phyloP scores from a whole-genome alignment of 2,797 vertebrate species.

The Galago senegalensis region DNA sequence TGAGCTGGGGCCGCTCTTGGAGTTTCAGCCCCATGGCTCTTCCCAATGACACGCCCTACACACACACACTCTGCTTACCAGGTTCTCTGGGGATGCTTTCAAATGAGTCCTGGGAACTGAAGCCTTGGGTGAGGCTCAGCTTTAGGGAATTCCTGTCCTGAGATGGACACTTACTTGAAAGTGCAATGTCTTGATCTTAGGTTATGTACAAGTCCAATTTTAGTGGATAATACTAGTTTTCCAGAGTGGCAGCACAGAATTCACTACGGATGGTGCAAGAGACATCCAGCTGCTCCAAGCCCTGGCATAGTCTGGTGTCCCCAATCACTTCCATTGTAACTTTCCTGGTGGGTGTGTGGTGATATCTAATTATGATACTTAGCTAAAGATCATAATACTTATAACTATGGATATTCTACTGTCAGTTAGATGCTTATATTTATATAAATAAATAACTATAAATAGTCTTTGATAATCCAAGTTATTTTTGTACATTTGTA shows the following conservation, averaged over 20 bases:
- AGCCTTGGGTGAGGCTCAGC: neutral
- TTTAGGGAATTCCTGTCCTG: fast-evolving
- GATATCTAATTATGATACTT: neutral
- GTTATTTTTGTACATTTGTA: neutral
- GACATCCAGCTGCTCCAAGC: too few relatives aligned
- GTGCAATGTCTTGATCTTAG: too few relatives aligned
- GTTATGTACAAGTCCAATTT: fast-evolving
- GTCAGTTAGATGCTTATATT: neutral
- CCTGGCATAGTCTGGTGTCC: fast-evolving
- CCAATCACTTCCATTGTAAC: neutral
- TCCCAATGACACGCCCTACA: too few relatives aligned
- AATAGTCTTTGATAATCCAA: neutral
- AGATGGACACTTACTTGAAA: neutral
- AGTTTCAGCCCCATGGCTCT: too few relatives aligned
- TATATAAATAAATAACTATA: neutral
- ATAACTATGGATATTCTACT: neutral
- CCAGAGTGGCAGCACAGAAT: too few relatives aligned
- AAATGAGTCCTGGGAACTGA: neutral
- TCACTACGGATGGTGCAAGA: neutral
- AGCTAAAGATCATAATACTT: neutral
- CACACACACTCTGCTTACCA: too few relatives aligned
- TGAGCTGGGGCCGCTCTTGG: too few relatives aligned
- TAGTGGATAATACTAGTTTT: neutral
- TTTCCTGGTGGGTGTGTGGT: neutral
- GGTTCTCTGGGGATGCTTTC: neutral